Evolutionary conservation across 2,797 vertebrate species (phyloP).

Genomic region (Pelodytes ibericus): DNA sequence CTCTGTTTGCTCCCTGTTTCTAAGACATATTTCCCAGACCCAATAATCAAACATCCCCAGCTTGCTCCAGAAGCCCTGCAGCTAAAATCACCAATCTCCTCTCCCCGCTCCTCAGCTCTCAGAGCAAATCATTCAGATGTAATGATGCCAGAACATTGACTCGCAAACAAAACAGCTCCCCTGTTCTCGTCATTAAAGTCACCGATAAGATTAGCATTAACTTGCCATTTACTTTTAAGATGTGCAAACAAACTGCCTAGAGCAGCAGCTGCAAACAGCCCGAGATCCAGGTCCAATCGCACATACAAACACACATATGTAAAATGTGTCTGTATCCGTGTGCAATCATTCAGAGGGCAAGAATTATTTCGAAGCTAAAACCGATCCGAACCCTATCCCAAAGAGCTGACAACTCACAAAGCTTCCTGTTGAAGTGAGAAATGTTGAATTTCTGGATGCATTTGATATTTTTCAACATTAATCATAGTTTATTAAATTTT

Average conservation of each 20-base stretch:
- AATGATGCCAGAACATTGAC: neutral
- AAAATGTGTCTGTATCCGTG: too few species aligned
- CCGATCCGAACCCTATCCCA: too few species aligned
- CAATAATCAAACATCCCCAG: conserved; percentile 1
- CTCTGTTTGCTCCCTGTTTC: neutral
- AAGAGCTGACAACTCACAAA: too few species aligned
- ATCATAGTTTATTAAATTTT: too few species aligned
- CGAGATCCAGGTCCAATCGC: neutral
- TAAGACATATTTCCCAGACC: conserved; percentile 12
- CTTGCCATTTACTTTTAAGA: conserved; percentile 31
- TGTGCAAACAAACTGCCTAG: neutral
- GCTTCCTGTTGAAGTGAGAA: too few species aligned
- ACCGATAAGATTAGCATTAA: conserved; percentile 31
- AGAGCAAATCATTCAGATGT: conserved; percentile 1
- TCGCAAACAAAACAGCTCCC: neutral
- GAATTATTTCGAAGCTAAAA: too few species aligned
- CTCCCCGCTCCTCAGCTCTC: neutral
- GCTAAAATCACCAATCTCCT: conserved; percentile 1
- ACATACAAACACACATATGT: too few species aligned
- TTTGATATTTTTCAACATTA: too few species aligned
- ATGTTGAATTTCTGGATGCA: too few species aligned
- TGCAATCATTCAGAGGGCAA: too few species aligned
- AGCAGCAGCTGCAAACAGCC: neutral
- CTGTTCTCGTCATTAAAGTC: conserved; percentile 7
- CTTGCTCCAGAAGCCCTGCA: neutral